Base-by-base conservation (phyloP, 2,888 invertebrate genomes). In the Polia nebulosa region DNA sequence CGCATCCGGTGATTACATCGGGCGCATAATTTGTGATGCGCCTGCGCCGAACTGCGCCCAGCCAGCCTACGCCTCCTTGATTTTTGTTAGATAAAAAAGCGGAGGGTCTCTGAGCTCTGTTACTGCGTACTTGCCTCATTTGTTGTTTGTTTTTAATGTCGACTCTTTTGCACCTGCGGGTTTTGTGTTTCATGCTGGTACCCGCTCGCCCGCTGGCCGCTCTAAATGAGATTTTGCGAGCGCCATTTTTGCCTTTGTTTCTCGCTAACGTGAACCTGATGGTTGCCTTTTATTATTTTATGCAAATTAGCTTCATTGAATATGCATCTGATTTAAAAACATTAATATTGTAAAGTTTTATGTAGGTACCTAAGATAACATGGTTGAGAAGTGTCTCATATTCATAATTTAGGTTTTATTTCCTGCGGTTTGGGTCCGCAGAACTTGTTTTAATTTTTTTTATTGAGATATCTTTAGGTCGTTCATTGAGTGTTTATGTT, bases 1-100 rank as follows among this genome's bases (percentile, higher is more conserved):
- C 95, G 95, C 95, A 95, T 95, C 95, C 95, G 95, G 95, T 92
- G 93, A 95, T 95, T 95, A 95, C 89, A 92, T 87, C 90, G 88
- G 88, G 88, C 87, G 91, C 91, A 94, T 94, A 94, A 95, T 94
- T 94, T 93, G 94, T 91, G 94, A 94, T 94, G 94, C 93, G 92
- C 92, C 90, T 90, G 93, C 66, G 91, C 89, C 87, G 91, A 87
- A 84, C 87, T 87, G 86, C 84, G 81, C 84, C 73, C 87, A 81
- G 87, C 89, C 89, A 85, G 87, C 90, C 74, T 82, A 80, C 76
- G 80, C 68, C 59, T 66, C 91, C 90, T 90, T 90, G 91, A 94
- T 94, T 94, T 94, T 94, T 91, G 94, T 95, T 94, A 93, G 94
- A 93, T 93, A 95, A 94, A 94, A 94, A 94, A 86, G 83, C 76